Percentiles rank a stretch among this genome's conserved stretches.
Evolutionary conservation across 2,113 vertebrate species (phyloP).

Genomic region (Eubucco bourcierii): DNA sequence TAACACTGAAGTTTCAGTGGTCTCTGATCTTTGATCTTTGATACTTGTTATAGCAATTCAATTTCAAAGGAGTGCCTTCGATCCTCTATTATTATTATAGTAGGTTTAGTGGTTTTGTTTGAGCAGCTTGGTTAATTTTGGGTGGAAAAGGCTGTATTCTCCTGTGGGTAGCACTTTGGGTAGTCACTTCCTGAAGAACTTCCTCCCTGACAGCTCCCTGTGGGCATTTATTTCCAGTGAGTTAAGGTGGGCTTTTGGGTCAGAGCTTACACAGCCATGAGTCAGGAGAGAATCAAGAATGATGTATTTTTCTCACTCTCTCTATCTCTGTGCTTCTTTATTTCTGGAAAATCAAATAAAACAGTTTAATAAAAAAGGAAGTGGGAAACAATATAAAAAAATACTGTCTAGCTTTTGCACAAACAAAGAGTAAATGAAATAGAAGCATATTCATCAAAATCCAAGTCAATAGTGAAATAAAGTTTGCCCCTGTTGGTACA

Average conservation of each 20-base stretch:
- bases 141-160: constrained; percentile 20
- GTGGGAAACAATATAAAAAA: constrained; percentile 70
- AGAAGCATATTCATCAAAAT: constrained; percentile 75
- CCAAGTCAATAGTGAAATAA: constrained; percentile 71
- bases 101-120: background rate
- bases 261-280: constrained; percentile 27
- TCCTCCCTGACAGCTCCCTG: background rate
- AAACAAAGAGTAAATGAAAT: constrained; percentile 75
- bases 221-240: constrained; percentile 10
- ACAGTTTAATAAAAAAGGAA: constrained; percentile 77
- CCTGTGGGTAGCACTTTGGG: background rate
- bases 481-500: constrained; percentile 65
- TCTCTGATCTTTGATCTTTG: constrained; percentile 43
- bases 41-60: background rate
- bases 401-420: constrained; percentile 69
- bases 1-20: background rate
- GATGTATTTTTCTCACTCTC: constrained; percentile 42
- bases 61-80: background rate
- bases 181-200: constrained; percentile 3
- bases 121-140: constrained; percentile 8
- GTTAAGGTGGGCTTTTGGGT: constrained; percentile 44
- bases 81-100: background rate
- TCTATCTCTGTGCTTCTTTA: constrained; percentile 56
- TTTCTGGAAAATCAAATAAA: constrained; percentile 77
- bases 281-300: constrained; percentile 41